These are phyloP conservation scores for Aradophagus sp. DNA, from an alignment of 1,140 invertebrate species.

Conservation along the genomic window DNA sequence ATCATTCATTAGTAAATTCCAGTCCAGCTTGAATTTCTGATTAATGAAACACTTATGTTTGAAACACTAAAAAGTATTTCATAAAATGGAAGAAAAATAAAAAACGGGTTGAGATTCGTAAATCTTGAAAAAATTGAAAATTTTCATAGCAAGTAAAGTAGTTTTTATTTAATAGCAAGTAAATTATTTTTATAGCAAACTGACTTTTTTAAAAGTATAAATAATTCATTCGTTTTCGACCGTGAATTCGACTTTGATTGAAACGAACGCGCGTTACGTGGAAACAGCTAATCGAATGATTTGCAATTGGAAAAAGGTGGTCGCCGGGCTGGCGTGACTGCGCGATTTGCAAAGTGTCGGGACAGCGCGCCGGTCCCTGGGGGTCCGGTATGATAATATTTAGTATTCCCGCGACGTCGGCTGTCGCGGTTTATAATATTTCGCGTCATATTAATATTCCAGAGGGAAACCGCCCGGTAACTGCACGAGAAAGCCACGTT, in stretches of 20 bases:
- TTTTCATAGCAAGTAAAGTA: too few relatives aligned
- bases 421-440: conserved; percentile 76
- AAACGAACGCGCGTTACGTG: not conserved
- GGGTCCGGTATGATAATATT: conserved; percentile 71
- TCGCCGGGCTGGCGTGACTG: conserved; percentile 1
- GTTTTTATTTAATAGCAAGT: too few relatives aligned
- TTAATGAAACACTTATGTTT: too few relatives aligned
- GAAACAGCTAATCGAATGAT: conserved; percentile 15
- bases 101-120: too few relatives aligned
- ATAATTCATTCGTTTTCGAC: not conserved
- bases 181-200: too few relatives aligned
- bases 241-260: too few relatives aligned
- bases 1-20: too few relatives aligned
- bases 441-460: conserved; percentile 76
- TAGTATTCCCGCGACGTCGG: conserved; percentile 71
- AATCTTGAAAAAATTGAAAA: too few relatives aligned
- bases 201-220: too few relatives aligned
- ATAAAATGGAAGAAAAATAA: too few relatives aligned
- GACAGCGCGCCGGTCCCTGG: conserved; percentile 41
- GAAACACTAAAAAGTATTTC: too few relatives aligned
- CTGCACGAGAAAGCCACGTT: conserved; percentile 53
- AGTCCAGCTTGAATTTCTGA: too few relatives aligned
- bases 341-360: conserved; percentile 28
- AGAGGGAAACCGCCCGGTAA: conserved; percentile 62
- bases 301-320: conserved; percentile 24